These are phyloP conservation scores for Glareola pratincola DNA, from an alignment of 2,113 vertebrate species.

Conservation along the genomic window DNA sequence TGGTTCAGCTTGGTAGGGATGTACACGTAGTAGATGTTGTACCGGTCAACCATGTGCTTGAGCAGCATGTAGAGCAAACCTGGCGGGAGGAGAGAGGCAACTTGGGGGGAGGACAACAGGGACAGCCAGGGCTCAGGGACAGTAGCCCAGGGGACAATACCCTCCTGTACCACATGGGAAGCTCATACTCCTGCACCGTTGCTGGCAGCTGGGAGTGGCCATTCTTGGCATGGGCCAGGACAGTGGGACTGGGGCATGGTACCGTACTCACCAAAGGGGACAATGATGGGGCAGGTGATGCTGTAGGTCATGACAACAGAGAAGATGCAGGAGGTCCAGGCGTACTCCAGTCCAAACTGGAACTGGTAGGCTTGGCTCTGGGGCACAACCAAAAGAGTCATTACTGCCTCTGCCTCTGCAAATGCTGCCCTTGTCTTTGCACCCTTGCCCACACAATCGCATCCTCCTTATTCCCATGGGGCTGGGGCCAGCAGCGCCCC, in stretches of 20 bases:
- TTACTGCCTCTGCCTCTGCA: not conserved
- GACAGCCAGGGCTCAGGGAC: not conserved
- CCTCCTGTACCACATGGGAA: not conserved
- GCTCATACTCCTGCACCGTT: not conserved
- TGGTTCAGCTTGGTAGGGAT: conserved; percentile 92
- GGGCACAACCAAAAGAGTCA: not conserved
- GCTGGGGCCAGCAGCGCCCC: not conserved
- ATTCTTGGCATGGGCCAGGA: accelerated
- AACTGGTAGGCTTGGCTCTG: conserved; percentile 94
- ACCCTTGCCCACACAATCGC: not conserved
- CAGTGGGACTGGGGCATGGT: not conserved
- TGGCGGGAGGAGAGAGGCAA: conserved; percentile 19
- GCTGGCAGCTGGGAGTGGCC: not conserved
- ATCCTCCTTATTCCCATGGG: not conserved
- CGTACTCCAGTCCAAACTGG: conserved; percentile 94
- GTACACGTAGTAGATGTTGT: conserved; percentile 97
- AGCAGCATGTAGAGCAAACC: conserved; percentile 92
- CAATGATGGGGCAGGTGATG: conserved; percentile 93
- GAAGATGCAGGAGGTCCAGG: conserved; percentile 96
- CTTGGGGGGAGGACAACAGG: not conserved
- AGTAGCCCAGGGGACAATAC: not conserved
- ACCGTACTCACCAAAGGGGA: conserved; percentile 88
- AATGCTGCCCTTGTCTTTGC: not conserved
- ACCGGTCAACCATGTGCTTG: conserved; percentile 95
- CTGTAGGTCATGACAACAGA: conserved; percentile 94